Evolutionary conservation across 2,797 vertebrate genomes (phyloP), one percentile per base, ranked within the genome.

Genomic region (Toxotes lorentzi): DNA sequence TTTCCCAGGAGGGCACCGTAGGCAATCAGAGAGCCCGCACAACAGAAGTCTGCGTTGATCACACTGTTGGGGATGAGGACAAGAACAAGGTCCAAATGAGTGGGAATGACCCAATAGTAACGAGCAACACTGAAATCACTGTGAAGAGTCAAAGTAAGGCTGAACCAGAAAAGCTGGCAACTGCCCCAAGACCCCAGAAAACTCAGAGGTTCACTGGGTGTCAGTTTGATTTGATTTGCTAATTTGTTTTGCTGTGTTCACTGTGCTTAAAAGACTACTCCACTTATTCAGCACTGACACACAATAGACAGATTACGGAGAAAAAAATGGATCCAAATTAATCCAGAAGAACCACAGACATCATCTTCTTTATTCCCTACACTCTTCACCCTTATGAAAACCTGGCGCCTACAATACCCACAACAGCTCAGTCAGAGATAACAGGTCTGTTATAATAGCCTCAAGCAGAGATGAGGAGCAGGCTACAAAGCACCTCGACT

Each of bases 41-140:
- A 23, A 62, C 97, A 98, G 95, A 99, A 99, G 90, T 99, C 98
- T 0, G 98, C 98, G 1, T 98, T 97, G 90, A 99, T 99, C 88
- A 99, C 80, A 91, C 98, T 99, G 89, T 14, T 3, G 41, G 78
- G 51, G 63, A 76, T 1, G 2, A 51, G 30, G n/a, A 38, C 0
- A 27, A 14, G 17, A 6, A 5, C 12, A 35, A 13, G 16, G 16
- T 43, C 7, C 34, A 30, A 24, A 21, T 40, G 3, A 54, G 24
- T 19, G 11, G 23, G 62, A 30, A 66, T 4, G 0, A 47, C 7
- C 21, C 65, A 58, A 35, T 10, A 48, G 5, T 5, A 57, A 58
- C 8, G 1, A 41, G 24, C 1, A 21, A 21, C 17, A 0, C 3
- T 4, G 30, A 47, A 54, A 43, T 62, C 41, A 14, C 14, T 27